A percentile compares a stretch with the other conserved stretches of the same genome.
Conservation (phyloP, 2,888 invertebrate genomes). For the Philopedon plagiatum region DNA sequence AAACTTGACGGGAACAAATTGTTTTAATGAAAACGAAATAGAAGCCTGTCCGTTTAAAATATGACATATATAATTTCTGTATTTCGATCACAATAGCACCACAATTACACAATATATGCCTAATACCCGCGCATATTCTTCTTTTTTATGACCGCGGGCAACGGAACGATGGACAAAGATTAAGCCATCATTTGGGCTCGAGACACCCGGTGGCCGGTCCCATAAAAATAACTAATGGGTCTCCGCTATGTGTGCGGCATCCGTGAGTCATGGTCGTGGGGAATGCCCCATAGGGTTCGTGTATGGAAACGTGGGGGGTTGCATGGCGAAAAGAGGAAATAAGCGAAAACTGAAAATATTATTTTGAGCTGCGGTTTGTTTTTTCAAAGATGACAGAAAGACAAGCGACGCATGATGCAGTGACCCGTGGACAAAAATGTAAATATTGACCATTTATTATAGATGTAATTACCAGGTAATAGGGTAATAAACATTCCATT, state of each 20-base stretch:
- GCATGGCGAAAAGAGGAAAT: neutral
- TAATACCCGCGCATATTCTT: slow-evolving; percentile 14
- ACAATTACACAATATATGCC: slow-evolving; percentile 9
- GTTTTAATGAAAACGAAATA: slow-evolving; percentile 4
- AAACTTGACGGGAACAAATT: slow-evolving; percentile 9
- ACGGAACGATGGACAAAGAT: slow-evolving; percentile 44
- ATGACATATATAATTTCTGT: neutral
- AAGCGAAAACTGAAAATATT: no score
- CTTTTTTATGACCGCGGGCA: slow-evolving; percentile 26
- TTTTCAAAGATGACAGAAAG: no score
- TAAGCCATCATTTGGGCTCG: slow-evolving; percentile 47
- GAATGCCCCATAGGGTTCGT: slow-evolving; percentile 33
- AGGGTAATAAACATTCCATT: no score
- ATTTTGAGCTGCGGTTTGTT: no score
- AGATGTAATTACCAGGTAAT: no score
- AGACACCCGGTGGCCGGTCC: slow-evolving; percentile 48
- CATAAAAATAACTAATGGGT: slow-evolving; percentile 50
- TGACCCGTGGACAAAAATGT: no score
- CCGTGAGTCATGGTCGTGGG: slow-evolving; percentile 40
- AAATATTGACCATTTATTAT: no score
- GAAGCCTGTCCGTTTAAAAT: slow-evolving; percentile 1
- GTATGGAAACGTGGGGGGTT: slow-evolving; percentile 17
- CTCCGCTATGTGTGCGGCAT: slow-evolving; percentile 49
- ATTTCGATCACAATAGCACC: neutral
- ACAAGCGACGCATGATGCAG: no score